Evolutionary conservation across 92 coral and sea anemone genomes (phyloP), one percentile per base, ranked within the genome.

Genomic region (Parazoanthus atlanticus): DNA sequence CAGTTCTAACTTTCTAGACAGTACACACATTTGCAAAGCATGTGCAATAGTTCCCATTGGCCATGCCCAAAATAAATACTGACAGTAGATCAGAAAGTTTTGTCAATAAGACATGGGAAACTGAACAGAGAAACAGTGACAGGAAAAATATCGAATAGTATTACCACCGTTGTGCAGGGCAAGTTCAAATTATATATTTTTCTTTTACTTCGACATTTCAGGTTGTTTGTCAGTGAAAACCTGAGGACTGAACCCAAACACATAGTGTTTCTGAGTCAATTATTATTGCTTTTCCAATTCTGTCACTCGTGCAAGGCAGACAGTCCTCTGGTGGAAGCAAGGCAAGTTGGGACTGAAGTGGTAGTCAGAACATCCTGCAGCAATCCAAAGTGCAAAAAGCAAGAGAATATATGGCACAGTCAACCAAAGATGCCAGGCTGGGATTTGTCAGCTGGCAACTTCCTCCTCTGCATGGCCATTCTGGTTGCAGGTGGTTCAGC

Each of bases 391-490:
- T 93, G 93, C 36, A 28, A 31, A 5, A 82, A 91, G 40, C 81
- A 82, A 82, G 82, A 86, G 86, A 23, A 21, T 74, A 79, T 66
- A 26, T 93, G 95, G 93, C 89, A 93, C 82, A 93, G 92, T 38
- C 95, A 93, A 66, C 93, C 93, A 11, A 85, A 70, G 28, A 85
- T 91, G 65, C 92, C 93, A 33, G 93, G 91, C 3, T 46, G 71
- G 23, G 70, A 70, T 19, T 29, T 87, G 34, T 85, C 92, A 49
- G 93, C 93, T 71, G 93, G 93, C 29, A 93, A 93, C 78, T 85
- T 93, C 70, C 93, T 93, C 6, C 85, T 93, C n/a, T 78, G 93
- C 78, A 84, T 93, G 84, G 92, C 93, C 31, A 90, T 93, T 41
- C 80, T 93, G 47, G 43, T 93, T 47, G 93, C 95, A 52, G 93